Percentiles rank a stretch among this genome's conserved stretches.
Conservation (phyloP, 2,113 vertebrate species). For the Lepisosteus oculatus region DNA sequence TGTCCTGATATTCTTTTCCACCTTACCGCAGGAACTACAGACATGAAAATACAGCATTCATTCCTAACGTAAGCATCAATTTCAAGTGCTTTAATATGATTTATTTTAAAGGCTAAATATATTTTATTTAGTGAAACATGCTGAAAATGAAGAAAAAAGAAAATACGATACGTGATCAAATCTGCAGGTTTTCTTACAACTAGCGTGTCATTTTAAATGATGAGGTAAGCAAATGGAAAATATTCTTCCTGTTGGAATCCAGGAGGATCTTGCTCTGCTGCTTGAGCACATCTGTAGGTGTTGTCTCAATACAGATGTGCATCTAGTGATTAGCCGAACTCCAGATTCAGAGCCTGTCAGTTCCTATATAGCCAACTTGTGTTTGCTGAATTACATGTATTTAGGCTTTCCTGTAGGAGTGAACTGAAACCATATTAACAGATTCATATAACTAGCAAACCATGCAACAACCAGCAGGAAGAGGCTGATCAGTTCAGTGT, state of each 20-base stretch:
- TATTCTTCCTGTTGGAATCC: background rate
- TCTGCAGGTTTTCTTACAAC: background rate
- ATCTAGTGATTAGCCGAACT: constrained; percentile 3
- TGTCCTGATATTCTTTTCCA: too few relatives aligned
- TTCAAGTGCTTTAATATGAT: too few relatives aligned
- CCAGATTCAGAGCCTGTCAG: background rate
- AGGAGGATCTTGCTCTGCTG: background rate
- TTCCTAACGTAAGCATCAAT: too few relatives aligned
- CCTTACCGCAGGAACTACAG: too few relatives aligned
- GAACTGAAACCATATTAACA: background rate
- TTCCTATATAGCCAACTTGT: constrained; percentile 8
- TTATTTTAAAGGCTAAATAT: too few relatives aligned
- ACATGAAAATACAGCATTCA: too few relatives aligned
- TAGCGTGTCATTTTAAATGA: background rate
- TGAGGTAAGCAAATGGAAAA: background rate
- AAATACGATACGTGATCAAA: background rate
- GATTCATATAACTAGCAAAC: background rate
- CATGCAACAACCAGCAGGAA: background rate
- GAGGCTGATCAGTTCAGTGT: background rate
- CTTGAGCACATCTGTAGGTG: background rate
- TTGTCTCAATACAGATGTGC: constrained; percentile 4
- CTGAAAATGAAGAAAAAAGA: too few relatives aligned
- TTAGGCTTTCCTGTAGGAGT: constrained; percentile 1
- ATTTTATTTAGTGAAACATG: too few relatives aligned
- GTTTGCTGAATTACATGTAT: constrained; percentile 12